Percentiles rank a stretch among this genome's conserved stretches.
These are phyloP conservation scores for Agrenia bidenticulata DNA, from an alignment of 2,888 invertebrate genomes.

Conservation along the genomic window DNA sequence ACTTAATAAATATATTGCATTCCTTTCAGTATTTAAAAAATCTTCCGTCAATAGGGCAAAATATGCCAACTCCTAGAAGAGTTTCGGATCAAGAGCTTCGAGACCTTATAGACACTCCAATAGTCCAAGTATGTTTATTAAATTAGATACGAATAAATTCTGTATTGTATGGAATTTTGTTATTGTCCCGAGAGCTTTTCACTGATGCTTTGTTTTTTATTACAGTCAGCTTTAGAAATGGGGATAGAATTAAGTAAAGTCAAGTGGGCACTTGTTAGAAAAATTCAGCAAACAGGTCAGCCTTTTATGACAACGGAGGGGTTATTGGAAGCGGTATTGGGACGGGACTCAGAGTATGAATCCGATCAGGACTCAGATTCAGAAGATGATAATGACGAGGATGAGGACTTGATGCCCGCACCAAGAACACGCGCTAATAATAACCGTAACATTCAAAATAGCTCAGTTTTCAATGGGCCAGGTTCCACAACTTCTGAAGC, in stretches of 20 bases:
- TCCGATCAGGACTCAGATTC: constrained; percentile 42
- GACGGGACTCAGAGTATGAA: constrained; percentile 41
- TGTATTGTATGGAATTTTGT: background rate
- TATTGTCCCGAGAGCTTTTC: background rate
- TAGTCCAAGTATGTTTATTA: constrained; percentile 32
- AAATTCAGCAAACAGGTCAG: constrained; percentile 63
- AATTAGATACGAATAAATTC: background rate
- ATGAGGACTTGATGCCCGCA: constrained; percentile 25
- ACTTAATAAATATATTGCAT: no score
- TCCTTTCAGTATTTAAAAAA: constrained; percentile 27
- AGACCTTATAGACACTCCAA: constrained; percentile 41
- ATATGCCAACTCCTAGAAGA: constrained; percentile 28
- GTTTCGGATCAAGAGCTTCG: constrained; percentile 44
- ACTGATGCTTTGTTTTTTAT: background rate
- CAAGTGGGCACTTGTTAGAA: constrained; percentile 62
- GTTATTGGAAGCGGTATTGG: constrained; percentile 71
- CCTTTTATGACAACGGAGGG: constrained; percentile 70
- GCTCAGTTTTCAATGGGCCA: constrained; percentile 21
- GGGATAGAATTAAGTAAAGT: constrained; percentile 65
- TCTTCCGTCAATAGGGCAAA: constrained; percentile 11
- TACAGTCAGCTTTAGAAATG: constrained; percentile 62
- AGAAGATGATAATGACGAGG: constrained; percentile 37
- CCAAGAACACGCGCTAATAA: constrained; percentile 27
- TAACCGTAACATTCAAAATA: constrained; percentile 17
- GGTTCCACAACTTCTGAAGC: constrained; percentile 31